Evolutionary conservation across 30 jellyfish, hydroid and myxozoan species (phyloP), one percentile per base, ranked within the genome.

Genomic region (Pseudorhiza aurosa): DNA sequence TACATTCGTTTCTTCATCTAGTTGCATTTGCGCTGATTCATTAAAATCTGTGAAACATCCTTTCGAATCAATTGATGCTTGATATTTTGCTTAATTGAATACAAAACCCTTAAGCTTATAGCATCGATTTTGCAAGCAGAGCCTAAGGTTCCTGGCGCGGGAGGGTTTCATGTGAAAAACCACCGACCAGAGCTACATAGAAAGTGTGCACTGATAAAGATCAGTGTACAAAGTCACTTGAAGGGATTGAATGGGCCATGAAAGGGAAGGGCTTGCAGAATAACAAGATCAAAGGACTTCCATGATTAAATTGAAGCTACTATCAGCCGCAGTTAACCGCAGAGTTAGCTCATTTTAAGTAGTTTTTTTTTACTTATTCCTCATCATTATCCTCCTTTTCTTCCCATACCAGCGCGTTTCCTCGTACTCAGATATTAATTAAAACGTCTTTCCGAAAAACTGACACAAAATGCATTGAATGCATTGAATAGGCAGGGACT

Each of bases 261-360:
- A 64, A 64, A 21, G 55, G 30, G 39, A 44, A 22, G 37, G 33
- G 77, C 53, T 28, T 60, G 47, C 27, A 33, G 17, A 44, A 32
- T 32, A 64, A 64, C 28, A 35, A 64, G 58, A 35, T 64, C 10
- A 64, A 35, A 2, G 17, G 11, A 35, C 33, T 17, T 24, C 58
- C 30, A 14, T 22, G 57, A 64, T 64, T 64, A 33, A 24, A 24
- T 30, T 27, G 57, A 30, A 64, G 42, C 19, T 21, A 64, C 55
- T 27, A 32, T 35, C 75, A 27, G 53, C 51, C 30, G 77, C 77
- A 9, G 55, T 27, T 32, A 64, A 35, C 77, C 60, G 36, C 77
- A 64, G 59, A 35, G 35, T 33, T 64, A 19, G 77, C 55, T 64
- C 28, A 35, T 64, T 64, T 32, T 19, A 35, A 35, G 77, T n/a